Percentiles rank a stretch among this genome's conserved stretches.
phyloP scores from a whole-genome alignment of 2,113 vertebrate species.

The Pelecanoides urinatrix region DNA sequence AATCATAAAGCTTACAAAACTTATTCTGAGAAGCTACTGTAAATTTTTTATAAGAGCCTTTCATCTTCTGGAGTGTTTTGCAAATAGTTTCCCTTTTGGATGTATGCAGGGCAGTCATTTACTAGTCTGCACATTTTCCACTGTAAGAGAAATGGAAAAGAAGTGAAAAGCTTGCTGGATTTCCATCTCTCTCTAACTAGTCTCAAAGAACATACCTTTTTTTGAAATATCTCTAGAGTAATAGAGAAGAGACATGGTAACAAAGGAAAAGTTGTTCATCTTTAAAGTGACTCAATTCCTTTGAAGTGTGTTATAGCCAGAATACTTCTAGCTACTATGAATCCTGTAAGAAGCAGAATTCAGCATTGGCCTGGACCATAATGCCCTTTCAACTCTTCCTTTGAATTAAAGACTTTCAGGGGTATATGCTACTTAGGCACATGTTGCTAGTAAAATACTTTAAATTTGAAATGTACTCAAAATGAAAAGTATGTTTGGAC shows the following conservation, averaged over 20 bases:
- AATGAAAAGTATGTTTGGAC: not conserved
- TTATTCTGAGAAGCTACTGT: not conserved
- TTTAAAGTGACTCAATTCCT: not conserved
- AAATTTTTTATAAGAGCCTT: not conserved
- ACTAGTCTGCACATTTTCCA: not conserved
- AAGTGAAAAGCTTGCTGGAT: not conserved
- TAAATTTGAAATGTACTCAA: not conserved
- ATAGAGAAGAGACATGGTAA: not conserved
- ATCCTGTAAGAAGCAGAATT: not conserved
- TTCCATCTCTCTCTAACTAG: not conserved
- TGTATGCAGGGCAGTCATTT: not conserved
- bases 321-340: not conserved
- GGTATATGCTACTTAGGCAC: not conserved
- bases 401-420: not conserved
- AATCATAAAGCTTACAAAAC: not conserved
- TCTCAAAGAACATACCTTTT: not conserved
- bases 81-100: not conserved
- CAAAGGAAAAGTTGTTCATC: not conserved
- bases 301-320: not conserved
- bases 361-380: not conserved
- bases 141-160: not conserved
- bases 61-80: not conserved
- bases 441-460: not conserved
- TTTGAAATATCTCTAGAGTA: not conserved
- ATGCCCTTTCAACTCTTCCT: not conserved